Percentiles rank a stretch among this genome's conserved stretches.
Conservation (phyloP, 2,797 vertebrate genomes). For the Brotula barbata region DNA sequence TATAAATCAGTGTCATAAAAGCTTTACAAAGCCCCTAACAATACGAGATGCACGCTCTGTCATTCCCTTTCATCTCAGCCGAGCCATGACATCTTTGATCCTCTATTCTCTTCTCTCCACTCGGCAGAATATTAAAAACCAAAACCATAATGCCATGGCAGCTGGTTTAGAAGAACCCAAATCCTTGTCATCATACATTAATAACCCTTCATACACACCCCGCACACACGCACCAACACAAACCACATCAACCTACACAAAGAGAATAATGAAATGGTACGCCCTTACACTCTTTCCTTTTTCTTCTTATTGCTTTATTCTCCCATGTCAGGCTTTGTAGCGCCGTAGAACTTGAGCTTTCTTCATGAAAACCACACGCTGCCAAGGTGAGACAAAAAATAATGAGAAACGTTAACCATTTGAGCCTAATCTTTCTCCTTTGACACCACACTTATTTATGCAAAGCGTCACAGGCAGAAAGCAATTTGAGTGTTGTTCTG, state of each 20-base stretch:
- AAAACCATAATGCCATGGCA: slow-evolving; percentile 53
- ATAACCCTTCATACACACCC: slow-evolving; percentile 49
- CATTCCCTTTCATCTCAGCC: slow-evolving; percentile 67
- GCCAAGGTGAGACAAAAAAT: slow-evolving; percentile 68
- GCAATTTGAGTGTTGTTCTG: slow-evolving; percentile 63
- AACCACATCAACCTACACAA: slow-evolving; percentile 52
- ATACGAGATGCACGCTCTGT: slow-evolving; percentile 51
- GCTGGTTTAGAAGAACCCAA: slow-evolving; percentile 58
- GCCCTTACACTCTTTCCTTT: slow-evolving; percentile 56
- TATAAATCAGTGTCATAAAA: slow-evolving; percentile 54
- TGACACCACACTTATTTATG: slow-evolving; percentile 56
- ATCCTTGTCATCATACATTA: slow-evolving; percentile 70
- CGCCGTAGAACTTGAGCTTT: slow-evolving; percentile 50
- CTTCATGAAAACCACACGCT: slow-evolving; percentile 63
- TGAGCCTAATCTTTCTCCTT: slow-evolving; percentile 61
- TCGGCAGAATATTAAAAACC: slow-evolving; percentile 67
- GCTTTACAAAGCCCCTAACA: slow-evolving; percentile 61
- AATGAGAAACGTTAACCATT: slow-evolving; percentile 69
- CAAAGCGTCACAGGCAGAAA: slow-evolving; percentile 52
- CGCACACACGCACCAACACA: slow-evolving; percentile 27
- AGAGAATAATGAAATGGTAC: slow-evolving; percentile 67
- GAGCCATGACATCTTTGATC: slow-evolving; percentile 68
- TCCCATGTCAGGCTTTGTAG: slow-evolving; percentile 62
- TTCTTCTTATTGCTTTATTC: slow-evolving; percentile 71
- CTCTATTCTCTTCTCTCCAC: slow-evolving; percentile 52